Evolutionary conservation across 2,797 vertebrate genomes (phyloP), one percentile per base, ranked within the genome.

Genomic region (Miichthys miiuy): DNA sequence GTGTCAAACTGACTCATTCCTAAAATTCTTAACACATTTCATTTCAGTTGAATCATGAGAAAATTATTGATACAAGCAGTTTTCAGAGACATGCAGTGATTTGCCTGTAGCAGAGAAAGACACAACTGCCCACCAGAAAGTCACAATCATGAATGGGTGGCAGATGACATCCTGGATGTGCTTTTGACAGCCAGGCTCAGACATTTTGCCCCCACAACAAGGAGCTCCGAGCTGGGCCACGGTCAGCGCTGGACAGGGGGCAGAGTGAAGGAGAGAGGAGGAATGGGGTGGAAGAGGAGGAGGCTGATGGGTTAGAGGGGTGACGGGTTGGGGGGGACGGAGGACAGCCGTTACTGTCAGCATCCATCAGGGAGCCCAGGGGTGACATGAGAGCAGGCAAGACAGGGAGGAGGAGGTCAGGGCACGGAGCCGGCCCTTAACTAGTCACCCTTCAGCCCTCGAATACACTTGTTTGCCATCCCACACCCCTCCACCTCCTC

Each of bases 311-410:
- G 55, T 44, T 38, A 38, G 34, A 50, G 64, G 75, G 79, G 73
- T 38, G 74, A 82, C 41, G 75, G 81, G 76, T 61, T 66, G 68
- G 79, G 75, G 34, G 34, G 80, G 88, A 91, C 42, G 18, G 86
- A 74, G 85, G 85, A 88, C 93, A 92, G 91, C 83, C 82, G 85
- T 75, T 93, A 72, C 86, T 94, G 93, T 94, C 93, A 93, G 82
- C 76, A 77, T 85, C 82, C 80, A 92, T 94, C 91, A 94, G 85
- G 69, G 61, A 72, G 81, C 90, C 90, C 77, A 86, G 79, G 87
- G 90, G 80, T 91, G 91, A 93, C 75, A 81, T 85, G 91, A 78
- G 54, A 80, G 62, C 50, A 80, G 89, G 91, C 85, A 68, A 87
- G 66, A 88, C 56, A 74, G 56, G 30, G 63, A 50, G 48, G 72